These are phyloP conservation scores for Griposia aprilina DNA, from an alignment of 2,888 invertebrate species.

Conservation along the genomic window DNA sequence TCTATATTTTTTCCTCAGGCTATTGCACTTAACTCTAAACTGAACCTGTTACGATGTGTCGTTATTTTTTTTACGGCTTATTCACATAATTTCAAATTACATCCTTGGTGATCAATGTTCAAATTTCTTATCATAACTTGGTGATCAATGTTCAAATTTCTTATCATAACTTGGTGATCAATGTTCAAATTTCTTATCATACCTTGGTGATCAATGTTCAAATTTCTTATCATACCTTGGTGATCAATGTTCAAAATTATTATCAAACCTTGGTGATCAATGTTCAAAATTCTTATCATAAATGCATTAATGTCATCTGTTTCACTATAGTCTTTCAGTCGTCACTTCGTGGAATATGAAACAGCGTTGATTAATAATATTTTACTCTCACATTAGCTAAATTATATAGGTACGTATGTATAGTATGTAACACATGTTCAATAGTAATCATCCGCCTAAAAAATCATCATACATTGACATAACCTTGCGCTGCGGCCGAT, in stretches of 20 bases:
- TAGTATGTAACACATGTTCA: slow-evolving; percentile 41
- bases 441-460: slow-evolving; percentile 49
- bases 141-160: slow-evolving; percentile 9
- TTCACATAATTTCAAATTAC: background rate
- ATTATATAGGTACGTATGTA: slow-evolving; percentile 6
- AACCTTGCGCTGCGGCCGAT: slow-evolving; percentile 66
- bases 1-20: slow-evolving; percentile 29
- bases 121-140: no score
- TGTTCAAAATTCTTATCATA: slow-evolving; percentile 20
- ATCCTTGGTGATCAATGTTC: background rate
- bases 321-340: slow-evolving; percentile 18
- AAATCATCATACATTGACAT: slow-evolving; percentile 42
- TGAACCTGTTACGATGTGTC: background rate
- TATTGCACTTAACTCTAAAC: slow-evolving; percentile 32
- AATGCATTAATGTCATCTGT: slow-evolving; percentile 19
- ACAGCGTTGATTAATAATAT: slow-evolving; percentile 16
- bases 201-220: no score
- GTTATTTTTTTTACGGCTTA: background rate
- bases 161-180: slow-evolving; percentile 21
- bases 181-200: slow-evolving; percentile 19
- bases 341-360: slow-evolving; percentile 6
- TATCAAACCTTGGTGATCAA: slow-evolving; percentile 15
- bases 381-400: slow-evolving; percentile 26
- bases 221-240: slow-evolving; percentile 26
- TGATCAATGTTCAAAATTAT: slow-evolving; percentile 11